Evolutionary conservation across 2,797 vertebrate genomes (phyloP).

Genomic region (Enteromius radiatus): DNA sequence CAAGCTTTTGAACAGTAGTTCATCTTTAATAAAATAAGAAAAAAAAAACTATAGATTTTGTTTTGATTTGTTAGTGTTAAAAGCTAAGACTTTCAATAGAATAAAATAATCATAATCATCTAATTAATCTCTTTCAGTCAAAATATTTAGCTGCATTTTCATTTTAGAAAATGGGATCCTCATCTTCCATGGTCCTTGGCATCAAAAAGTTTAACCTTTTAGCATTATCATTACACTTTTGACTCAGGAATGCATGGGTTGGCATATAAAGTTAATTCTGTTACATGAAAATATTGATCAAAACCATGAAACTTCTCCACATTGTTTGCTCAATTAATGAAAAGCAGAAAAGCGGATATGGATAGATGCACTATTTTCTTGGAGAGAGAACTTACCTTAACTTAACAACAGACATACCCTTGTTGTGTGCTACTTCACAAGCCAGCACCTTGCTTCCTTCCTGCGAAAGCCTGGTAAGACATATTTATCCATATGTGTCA

Average conservation of each 20-base stretch:
- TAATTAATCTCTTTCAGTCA: not conserved
- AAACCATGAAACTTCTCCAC: not conserved
- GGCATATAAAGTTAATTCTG: not conserved
- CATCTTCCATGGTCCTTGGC: not conserved
- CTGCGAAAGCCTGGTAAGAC: slow-evolving; percentile 28
- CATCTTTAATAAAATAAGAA: not conserved
- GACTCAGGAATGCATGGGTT: not conserved
- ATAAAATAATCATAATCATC: not conserved
- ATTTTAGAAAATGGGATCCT: too few relatives aligned
- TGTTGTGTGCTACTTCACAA: slow-evolving; percentile 3
- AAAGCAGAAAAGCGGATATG: not conserved
- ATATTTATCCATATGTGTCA: slow-evolving; percentile 58
- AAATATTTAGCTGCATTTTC: not conserved
- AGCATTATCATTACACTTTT: not conserved
- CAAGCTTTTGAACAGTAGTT: not conserved
- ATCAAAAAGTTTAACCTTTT: not conserved
- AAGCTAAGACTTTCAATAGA: not conserved
- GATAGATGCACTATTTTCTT: slow-evolving; percentile 21
- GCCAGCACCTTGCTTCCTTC: slow-evolving; percentile 25
- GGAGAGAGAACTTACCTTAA: not conserved
- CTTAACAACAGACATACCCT: not conserved
- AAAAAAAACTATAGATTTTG: not conserved
- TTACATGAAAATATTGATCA: not conserved
- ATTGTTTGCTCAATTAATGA: not conserved
- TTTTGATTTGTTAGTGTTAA: not conserved